A percentile compares a stretch with the other conserved stretches of the same genome.
Conservation (phyloP, 1,140 invertebrate species). For the Temnothorax curvispinosus region DNA sequence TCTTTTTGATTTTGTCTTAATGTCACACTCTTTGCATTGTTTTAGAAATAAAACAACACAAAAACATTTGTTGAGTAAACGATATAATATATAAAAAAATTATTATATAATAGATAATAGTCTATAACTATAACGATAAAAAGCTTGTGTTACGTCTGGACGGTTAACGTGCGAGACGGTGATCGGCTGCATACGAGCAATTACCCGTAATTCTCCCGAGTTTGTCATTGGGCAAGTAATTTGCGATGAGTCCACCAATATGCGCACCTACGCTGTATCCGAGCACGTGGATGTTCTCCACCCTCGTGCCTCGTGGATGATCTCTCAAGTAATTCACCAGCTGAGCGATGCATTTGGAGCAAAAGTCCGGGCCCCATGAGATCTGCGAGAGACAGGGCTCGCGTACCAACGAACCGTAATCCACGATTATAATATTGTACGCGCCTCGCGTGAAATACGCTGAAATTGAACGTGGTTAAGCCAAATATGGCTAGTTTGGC, state of each 20-base stretch:
- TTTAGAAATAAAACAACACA: neutral
- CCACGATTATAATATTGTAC: slow-evolving; percentile 95
- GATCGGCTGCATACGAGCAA: slow-evolving; percentile 38
- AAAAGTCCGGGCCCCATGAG: slow-evolving; percentile 93
- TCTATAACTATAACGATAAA: neutral
- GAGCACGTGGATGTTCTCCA: slow-evolving; percentile 91
- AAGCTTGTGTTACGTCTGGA: neutral
- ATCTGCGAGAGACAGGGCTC: slow-evolving; percentile 93
- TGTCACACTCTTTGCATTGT: neutral
- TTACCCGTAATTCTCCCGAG: slow-evolving; percentile 92
- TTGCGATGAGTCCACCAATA: slow-evolving; percentile 93
- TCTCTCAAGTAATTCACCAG: slow-evolving; percentile 91
- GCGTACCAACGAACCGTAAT: slow-evolving; percentile 92
- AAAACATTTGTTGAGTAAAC: neutral
- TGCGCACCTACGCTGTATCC: slow-evolving; percentile 95
- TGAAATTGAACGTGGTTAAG: slow-evolving; percentile 73
- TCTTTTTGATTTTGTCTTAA: neutral
- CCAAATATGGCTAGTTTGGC: slow-evolving; percentile 5
- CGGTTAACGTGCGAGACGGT: neutral
- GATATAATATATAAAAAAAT: neutral
- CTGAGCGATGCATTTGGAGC: slow-evolving; percentile 92
- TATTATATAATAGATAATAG: neutral
- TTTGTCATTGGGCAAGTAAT: slow-evolving; percentile 90
- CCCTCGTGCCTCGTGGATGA: slow-evolving; percentile 90
- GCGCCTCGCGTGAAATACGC: slow-evolving; percentile 92